These are phyloP conservation scores for Rhincodon typus DNA, from an alignment of 2,797 vertebrate genomes.

Conservation along the genomic window DNA sequence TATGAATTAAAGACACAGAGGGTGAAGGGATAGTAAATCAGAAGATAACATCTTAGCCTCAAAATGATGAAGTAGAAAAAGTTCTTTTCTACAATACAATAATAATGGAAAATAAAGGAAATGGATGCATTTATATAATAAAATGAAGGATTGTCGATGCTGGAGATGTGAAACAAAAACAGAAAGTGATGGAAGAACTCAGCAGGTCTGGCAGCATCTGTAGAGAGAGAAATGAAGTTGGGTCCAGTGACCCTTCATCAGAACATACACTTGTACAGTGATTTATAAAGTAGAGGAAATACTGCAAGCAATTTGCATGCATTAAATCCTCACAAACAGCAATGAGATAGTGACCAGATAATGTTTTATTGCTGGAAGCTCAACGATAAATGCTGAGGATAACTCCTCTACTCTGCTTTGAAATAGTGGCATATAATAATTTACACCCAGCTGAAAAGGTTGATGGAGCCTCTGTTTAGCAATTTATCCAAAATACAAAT, in stretches of 20 bases:
- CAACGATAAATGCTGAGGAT: neutral
- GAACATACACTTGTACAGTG: neutral
- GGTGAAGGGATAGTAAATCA: neutral
- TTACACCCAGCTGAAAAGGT: neutral
- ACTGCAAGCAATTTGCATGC: neutral
- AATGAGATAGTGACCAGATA: neutral
- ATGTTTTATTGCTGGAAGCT: no score
- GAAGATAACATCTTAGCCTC: neutral
- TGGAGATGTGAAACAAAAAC: no score
- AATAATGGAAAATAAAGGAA: neutral
- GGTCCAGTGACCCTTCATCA: neutral
- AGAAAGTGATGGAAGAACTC: no score
- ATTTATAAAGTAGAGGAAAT: neutral
- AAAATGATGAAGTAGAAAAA: neutral
- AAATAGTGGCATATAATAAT: neutral
- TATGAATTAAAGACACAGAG: neutral
- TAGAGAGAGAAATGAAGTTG: no score
- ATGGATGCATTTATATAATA: no score
- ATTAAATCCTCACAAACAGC: neutral
- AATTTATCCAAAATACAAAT: neutral
- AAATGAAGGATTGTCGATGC: no score
- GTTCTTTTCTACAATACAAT: neutral
- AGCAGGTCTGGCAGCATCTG: no score
- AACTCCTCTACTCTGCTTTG: neutral
- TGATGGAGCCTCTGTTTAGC: neutral